A percentile compares a stretch with the other conserved stretches of the same genome.
phyloP scores from a whole-genome alignment of 2,113 vertebrate species.

The Struthidea cinerea region DNA sequence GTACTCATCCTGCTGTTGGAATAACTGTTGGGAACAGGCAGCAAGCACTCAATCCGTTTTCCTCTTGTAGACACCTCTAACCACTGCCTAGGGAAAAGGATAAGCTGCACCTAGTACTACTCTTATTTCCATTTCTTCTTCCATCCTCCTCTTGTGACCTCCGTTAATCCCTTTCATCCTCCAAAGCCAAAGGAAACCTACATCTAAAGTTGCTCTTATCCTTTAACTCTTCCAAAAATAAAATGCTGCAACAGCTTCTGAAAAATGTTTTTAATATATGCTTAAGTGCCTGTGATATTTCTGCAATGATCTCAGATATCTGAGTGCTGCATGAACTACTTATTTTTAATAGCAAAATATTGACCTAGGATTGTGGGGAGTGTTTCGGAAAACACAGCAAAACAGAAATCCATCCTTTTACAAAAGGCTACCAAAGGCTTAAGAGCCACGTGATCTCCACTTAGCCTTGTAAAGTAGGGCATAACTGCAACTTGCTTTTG shows the following conservation, averaged over 20 bases:
- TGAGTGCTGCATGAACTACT: not conserved
- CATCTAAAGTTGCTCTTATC: constrained; percentile 7
- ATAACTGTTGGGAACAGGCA: not conserved
- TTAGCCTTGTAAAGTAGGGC: not conserved
- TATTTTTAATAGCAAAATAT: constrained; percentile 2
- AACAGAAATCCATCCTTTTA: not conserved
- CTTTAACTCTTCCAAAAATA: constrained; percentile 7
- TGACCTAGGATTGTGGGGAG: not conserved
- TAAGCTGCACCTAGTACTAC: not conserved
- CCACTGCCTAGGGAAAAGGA: constrained; percentile 42
- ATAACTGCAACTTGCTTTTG: not conserved
- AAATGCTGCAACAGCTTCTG: not conserved
- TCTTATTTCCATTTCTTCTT: not conserved
- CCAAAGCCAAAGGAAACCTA: constrained; percentile 2
- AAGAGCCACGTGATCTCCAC: not conserved
- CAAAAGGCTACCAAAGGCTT: not conserved
- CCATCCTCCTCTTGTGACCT: not conserved
- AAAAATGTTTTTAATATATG: not conserved
- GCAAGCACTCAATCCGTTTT: not conserved
- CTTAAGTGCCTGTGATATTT: not conserved
- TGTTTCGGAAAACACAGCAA: not conserved
- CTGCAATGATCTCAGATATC: not conserved
- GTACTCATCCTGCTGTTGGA: not conserved
- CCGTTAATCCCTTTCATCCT: constrained; percentile 36
- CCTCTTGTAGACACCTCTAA: not conserved